A percentile compares a stretch with the other conserved stretches of the same genome.
Evolutionary conservation across 2,888 invertebrate genomes (phyloP).

Genomic region (Eumerus sabulonum): DNA sequence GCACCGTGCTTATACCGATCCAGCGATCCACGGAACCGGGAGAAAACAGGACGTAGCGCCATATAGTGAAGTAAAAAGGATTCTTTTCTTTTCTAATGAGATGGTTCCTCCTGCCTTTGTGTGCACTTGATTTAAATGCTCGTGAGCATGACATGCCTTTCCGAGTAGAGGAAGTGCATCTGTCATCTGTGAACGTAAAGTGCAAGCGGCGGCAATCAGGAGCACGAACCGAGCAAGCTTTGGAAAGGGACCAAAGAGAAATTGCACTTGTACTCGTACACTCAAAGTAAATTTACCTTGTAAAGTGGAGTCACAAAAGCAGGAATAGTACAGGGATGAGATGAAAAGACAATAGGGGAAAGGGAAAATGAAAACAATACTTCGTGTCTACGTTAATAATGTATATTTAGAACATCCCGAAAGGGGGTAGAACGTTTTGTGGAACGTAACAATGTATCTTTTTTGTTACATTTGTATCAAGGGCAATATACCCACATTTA

Average conservation of each 20-base stretch:
- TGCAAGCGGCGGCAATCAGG: slow-evolving; percentile 23
- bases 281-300: slow-evolving; percentile 64
- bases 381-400: no score
- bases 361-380: no score
- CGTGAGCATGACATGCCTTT: neutral
- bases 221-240: no score
- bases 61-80: slow-evolving; percentile 1
- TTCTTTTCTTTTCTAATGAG: slow-evolving; percentile 47
- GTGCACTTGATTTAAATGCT: slow-evolving; percentile 1
- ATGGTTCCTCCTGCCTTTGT: slow-evolving; percentile 47
- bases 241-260: no score
- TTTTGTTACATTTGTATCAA: no score
- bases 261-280: slow-evolving; percentile 2
- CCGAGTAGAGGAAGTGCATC: slow-evolving; percentile 42
- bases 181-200: slow-evolving; percentile 48
- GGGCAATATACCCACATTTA: no score
- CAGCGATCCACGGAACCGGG: neutral
- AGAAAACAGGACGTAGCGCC: neutral
- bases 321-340: neutral
- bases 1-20: slow-evolving; percentile 32
- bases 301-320: slow-evolving; percentile 45
- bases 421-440: no score
- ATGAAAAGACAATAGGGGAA: no score
- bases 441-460: no score
- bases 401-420: no score